Evolutionary conservation across 2,888 invertebrate genomes (phyloP), one percentile per base, ranked within the genome.

Genomic region (Yponomeuta evonymella): DNA sequence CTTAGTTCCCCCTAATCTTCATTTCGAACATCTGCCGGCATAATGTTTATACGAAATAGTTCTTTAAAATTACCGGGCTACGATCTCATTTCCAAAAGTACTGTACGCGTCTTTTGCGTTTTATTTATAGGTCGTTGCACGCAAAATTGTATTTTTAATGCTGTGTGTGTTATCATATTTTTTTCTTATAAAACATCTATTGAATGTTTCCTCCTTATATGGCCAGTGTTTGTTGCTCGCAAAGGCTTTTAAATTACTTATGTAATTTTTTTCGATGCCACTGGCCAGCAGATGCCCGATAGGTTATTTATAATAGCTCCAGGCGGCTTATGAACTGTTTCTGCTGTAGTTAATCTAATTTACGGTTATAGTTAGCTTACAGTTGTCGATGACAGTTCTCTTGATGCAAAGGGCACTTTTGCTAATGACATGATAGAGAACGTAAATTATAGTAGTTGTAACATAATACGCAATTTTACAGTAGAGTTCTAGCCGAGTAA

Each of bases 1-100:
- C 78, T 90, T 89, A 90, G 89, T 90, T 91, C 91, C 92, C 51
- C 92, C 92, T 91, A 92, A 92, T 91, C 90, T 91, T 89, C 82
- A 85, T 89, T 89, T 88, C 85, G 86, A 87, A 85, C 91, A 91
- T 90, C 90, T 91, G 91, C 89, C 83, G 76, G 82, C 81, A 79
- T 87, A 85, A 89, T 89, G 86, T 87, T 85, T 86, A 87, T 86
- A 84, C 86, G 87, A 90, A 89, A 89, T 86, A 82, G 86, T 85
- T 83, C 90, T 86, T 88, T 90, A 90, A 87, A 84, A 81, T 87
- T 84, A 88, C 84, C 77, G 81, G 29, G 69, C 77, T 89, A 90
- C 83, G 89, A 85, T 85, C 84, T 84, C 79, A 87, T 89, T 90
- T 89, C 82, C 85, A 80, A 86, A 83, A 82, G 79, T 73, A 73